Percentiles rank a stretch among this genome's conserved stretches.
Conservation (phyloP, 1,140 invertebrate species). For the Lordiphosa collinella region DNA sequence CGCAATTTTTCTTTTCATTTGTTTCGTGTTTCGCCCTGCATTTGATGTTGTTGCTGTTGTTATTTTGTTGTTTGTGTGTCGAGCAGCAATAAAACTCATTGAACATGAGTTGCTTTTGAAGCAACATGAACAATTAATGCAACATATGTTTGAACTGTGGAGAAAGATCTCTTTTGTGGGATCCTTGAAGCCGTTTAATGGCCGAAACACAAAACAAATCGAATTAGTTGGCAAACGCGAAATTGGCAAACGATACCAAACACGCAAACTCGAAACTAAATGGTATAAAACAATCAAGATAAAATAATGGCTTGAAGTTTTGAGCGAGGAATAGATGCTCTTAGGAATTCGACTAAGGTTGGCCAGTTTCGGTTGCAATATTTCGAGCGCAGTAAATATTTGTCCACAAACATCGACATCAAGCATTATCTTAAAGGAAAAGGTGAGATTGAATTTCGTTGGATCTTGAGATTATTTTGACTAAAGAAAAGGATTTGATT, state of each 20-base stretch:
- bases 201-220: constrained; percentile 40
- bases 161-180: constrained; percentile 27
- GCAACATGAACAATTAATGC: constrained; percentile 76
- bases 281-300: constrained; percentile 10
- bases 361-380: too few species aligned
- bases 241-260: constrained; percentile 41
- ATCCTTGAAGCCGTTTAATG: constrained; percentile 46
- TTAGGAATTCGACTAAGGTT: too few species aligned
- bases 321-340: too few species aligned
- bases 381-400: too few species aligned
- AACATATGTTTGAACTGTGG: constrained; percentile 63
- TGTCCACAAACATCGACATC: too few species aligned
- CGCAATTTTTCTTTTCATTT: constrained; percentile 76
- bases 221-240: constrained; percentile 56
- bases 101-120: constrained; percentile 73
- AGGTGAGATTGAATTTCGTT: too few species aligned
- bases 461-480: too few species aligned
- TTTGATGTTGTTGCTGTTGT: constrained; percentile 9
- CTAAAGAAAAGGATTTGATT: too few species aligned
- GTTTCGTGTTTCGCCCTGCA: constrained; percentile 39
- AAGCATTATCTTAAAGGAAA: too few species aligned
- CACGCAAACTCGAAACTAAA: constrained; percentile 44
- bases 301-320: neutral
- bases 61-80: constrained; percentile 70
- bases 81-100: constrained; percentile 77